phyloP scores from a whole-genome alignment of 1,140 invertebrate species.

The Coptotermes formosanus region DNA sequence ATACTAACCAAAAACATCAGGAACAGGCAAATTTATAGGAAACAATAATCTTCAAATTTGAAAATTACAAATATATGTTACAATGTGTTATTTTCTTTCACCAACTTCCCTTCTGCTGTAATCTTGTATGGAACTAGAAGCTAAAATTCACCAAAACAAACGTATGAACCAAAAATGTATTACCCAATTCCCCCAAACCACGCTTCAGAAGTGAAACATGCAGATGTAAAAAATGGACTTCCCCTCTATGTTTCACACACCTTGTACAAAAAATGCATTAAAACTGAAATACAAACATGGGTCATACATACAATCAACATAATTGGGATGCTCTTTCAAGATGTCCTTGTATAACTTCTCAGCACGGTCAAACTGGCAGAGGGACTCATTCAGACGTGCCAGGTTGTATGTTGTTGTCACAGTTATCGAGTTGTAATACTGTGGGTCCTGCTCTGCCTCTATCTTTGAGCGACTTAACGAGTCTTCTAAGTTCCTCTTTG shows the following conservation, averaged over 20 bases:
- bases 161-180: no score
- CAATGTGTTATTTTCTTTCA: no score
- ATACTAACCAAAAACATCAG: not conserved
- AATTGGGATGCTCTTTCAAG: conserved; percentile 96
- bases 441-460: conserved; percentile 82
- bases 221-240: no score
- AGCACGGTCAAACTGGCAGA: conserved; percentile 92
- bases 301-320: conserved; percentile 89
- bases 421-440: conserved; percentile 95
- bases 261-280: no score
- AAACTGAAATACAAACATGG: not conserved
- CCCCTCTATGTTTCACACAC: no score
- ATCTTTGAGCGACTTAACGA: conserved; percentile 78
- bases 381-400: conserved; percentile 88
- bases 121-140: no score
- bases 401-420: conserved; percentile 98
- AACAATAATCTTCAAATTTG: no score
- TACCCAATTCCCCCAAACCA: no score
- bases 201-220: no score
- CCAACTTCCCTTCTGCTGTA: no score
- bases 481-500: conserved; percentile 82
- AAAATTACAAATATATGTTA: no score
- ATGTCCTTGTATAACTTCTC: conserved; percentile 97
- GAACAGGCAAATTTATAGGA: not conserved
- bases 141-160: no score